phyloP scores from a whole-genome alignment of 2,888 invertebrate species.

The Limnephilus auricula region DNA sequence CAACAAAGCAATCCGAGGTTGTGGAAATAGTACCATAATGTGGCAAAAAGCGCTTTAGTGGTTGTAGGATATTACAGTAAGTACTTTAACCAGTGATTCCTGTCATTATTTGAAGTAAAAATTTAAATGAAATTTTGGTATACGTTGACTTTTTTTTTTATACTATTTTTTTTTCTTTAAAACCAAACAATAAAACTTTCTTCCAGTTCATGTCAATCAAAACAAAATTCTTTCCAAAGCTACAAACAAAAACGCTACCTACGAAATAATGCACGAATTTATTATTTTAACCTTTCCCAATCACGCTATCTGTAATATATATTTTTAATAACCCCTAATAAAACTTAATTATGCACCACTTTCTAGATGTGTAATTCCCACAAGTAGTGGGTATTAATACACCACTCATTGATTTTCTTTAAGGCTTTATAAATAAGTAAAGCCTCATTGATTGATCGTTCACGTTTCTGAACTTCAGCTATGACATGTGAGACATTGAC shows the following conservation, averaged over 20 bases:
- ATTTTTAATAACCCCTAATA: not conserved
- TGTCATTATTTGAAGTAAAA: no score
- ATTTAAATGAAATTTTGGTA: no score
- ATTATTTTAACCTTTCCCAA: not conserved
- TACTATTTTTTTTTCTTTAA: no score
- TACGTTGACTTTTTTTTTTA: no score
- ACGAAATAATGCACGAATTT: not conserved
- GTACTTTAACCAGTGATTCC: no score
- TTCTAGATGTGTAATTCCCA: not conserved
- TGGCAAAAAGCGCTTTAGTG: no score
- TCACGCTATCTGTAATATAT: not conserved
- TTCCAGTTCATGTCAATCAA: not conserved
- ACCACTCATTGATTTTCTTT: not conserved
- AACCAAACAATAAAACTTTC: no score
- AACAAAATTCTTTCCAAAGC: not conserved
- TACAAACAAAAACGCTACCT: not conserved
- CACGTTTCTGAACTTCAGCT: not conserved
- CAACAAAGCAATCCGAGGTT: no score
- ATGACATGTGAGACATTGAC: not conserved
- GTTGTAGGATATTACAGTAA: no score
- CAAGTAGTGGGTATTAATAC: not conserved
- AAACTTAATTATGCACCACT: not conserved
- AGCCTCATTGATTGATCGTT: not conserved
- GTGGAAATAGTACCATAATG: no score
- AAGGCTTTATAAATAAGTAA: no score